These are phyloP conservation scores for Drosophila nigromelanica DNA, from an alignment of 1,140 invertebrate species.

Conservation along the genomic window DNA sequence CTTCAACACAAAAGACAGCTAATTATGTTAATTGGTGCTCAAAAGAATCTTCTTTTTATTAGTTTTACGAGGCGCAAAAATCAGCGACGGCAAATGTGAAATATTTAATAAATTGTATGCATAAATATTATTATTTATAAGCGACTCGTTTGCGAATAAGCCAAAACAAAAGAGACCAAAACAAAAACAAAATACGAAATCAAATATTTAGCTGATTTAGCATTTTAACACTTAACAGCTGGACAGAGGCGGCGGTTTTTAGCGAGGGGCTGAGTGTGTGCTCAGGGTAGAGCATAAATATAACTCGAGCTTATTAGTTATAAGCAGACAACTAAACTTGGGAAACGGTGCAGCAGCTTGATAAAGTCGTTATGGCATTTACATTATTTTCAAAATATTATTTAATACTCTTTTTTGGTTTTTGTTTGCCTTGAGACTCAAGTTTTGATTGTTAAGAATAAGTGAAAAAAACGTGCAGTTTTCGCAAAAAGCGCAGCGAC, in stretches of 20 bases:
- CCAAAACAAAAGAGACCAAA: conserved; percentile 10
- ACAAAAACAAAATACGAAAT: neutral
- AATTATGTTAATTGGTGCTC: conserved; percentile 73
- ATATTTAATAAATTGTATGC: conserved; percentile 55
- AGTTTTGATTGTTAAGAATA: neutral
- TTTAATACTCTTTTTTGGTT: neutral
- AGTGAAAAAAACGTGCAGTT: conserved; percentile 48
- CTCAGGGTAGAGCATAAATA: neutral
- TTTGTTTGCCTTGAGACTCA: conserved; percentile 6
- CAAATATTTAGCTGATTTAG: conserved; percentile 58
- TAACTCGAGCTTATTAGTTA: conserved; percentile 9
- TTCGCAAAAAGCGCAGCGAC: conserved; percentile 38
- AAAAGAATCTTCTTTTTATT: conserved; percentile 62
- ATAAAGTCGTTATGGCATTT: too few species aligned
- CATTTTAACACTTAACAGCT: conserved; percentile 60
- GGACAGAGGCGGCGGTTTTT: neutral
- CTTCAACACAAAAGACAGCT: conserved; percentile 55
- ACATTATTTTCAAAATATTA: neutral
- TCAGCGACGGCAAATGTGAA: conserved; percentile 60
- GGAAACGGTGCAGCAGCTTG: neutral
- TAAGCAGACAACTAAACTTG: conserved; percentile 3
- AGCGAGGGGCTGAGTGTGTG: neutral
- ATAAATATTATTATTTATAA: conserved; percentile 37
- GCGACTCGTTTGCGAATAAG: neutral
- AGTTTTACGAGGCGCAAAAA: conserved; percentile 76